Evolutionary conservation across 2,797 vertebrate genomes (phyloP), one percentile per base, ranked within the genome.

Genomic region (Falco concolor): DNA sequence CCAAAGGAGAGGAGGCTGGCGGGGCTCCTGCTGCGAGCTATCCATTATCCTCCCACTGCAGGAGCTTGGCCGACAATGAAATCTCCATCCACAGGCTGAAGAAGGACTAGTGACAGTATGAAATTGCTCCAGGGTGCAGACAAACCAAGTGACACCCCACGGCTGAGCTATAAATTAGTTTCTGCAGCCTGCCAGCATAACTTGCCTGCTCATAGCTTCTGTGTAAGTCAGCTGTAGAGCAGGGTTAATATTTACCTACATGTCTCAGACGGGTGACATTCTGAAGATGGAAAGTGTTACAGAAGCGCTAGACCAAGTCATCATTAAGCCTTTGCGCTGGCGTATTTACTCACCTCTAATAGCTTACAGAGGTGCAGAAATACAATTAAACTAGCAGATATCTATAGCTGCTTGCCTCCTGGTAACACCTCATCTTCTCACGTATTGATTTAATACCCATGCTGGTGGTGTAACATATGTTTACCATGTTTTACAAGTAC

Each of bases 251-350:
- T 92, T 95, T 96, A 92, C 91, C 84, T 69, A 44, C 12, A 0
- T 15, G 34, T 63, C 87, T 89, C 82, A 82, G 65, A 65, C 0
- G 0, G 76, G 77, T 84, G 78, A 59, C 74, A 47, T 76, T 65
- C 81, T 84, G 95, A 82, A 93, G 74, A 87, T 49, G 63, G 73
- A 79, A 95, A 87, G 67, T 34, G n/a, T 76, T 92, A 78, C 34
- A 57, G 72, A 47, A 89, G 54, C 3, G 2, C 60, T 54, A 10
- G 45, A 90, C 22, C 61, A 87, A 93, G 90, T 87, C 77, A 68
- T 79, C 64, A 52, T 85, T 87, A 91, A 86, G 80, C 65, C 87
- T 93, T 86, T 72, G 40, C 4, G 3, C 50, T 84, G 82, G 68
- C 40, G 8, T 60, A 85, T 93, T 94, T 93, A 88, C 73, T 91